phyloP scores from a whole-genome alignment of 1,140 invertebrate species.

The Bombus waltoni region DNA sequence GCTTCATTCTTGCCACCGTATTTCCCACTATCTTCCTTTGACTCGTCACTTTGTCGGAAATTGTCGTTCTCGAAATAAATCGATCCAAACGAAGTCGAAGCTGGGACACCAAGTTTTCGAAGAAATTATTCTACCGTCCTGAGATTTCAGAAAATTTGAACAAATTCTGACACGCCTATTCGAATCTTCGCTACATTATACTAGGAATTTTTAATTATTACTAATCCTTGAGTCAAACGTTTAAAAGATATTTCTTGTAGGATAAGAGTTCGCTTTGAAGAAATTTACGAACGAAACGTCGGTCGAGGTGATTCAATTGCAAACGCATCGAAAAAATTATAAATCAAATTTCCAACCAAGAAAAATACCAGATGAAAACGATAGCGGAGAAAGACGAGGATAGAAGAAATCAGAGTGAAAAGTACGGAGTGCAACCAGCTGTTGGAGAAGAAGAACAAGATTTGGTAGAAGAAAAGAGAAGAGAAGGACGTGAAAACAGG shows the following conservation, averaged over 20 bases:
- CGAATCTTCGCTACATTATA: background rate
- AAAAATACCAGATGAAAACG: slow-evolving; percentile 41
- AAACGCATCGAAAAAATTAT: slow-evolving; percentile 1
- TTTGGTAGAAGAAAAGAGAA: slow-evolving; percentile 35
- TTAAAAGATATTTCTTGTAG: too few relatives aligned
- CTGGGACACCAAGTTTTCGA: background rate
- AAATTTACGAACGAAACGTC: background rate
- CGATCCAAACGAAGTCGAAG: background rate
- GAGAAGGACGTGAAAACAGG: slow-evolving; percentile 54
- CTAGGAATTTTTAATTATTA: too few relatives aligned
- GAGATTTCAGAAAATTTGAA: background rate
- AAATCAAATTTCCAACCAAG: slow-evolving; percentile 31
- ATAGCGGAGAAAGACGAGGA: background rate
- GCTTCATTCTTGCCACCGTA: slow-evolving; percentile 46
- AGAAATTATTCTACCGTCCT: background rate
- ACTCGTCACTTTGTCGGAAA: slow-evolving; percentile 24
- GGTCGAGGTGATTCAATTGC: background rate
- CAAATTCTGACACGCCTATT: background rate
- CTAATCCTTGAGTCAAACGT: background rate
- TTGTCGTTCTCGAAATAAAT: slow-evolving; percentile 13
- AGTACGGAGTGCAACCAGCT: slow-evolving; percentile 65
- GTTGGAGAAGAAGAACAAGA: slow-evolving; percentile 52
- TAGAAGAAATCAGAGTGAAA: slow-evolving; percentile 37
- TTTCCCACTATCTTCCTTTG: slow-evolving; percentile 45
- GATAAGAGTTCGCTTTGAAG: background rate